phyloP scores from a whole-genome alignment of 2,113 vertebrate species.

The Cisticola juncidis region DNA sequence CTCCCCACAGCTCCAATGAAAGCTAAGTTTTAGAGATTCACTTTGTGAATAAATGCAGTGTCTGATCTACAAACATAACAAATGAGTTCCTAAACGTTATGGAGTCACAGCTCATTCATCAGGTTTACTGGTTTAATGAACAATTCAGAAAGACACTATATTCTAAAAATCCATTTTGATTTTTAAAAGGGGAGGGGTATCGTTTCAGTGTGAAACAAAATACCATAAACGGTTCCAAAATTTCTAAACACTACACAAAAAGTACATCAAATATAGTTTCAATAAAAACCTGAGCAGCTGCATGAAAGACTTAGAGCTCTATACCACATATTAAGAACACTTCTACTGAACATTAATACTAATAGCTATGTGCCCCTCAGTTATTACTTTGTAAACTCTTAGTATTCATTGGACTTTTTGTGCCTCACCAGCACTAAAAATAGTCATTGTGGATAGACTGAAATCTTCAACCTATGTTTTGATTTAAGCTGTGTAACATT shows the following conservation, averaged over 20 bases:
- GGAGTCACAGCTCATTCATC: constrained; percentile 59
- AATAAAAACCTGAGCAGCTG: background rate
- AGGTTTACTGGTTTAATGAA: constrained; percentile 62
- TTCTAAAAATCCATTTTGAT: background rate
- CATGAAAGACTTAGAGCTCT: background rate
- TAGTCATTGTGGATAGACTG: background rate
- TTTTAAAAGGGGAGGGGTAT: background rate
- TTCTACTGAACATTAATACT: background rate
- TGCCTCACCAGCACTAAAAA: background rate
- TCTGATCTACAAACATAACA: constrained; percentile 73
- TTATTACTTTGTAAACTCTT: background rate
- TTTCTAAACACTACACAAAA: background rate
- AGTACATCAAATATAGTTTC: background rate
- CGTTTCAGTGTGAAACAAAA: background rate
- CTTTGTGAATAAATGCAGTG: constrained; percentile 71
- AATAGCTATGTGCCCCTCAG: background rate
- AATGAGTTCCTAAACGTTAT: constrained; percentile 77
- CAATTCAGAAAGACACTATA: constrained; percentile 27
- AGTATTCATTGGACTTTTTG: background rate
- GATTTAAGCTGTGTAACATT: background rate
- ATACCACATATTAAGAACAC: background rate
- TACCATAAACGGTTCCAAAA: background rate
- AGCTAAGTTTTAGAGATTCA: constrained; percentile 68
- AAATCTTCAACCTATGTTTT: background rate
- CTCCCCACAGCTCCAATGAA: constrained; percentile 72